Conservation (phyloP, 2,888 invertebrate species). For the Clostera curtula region DNA sequence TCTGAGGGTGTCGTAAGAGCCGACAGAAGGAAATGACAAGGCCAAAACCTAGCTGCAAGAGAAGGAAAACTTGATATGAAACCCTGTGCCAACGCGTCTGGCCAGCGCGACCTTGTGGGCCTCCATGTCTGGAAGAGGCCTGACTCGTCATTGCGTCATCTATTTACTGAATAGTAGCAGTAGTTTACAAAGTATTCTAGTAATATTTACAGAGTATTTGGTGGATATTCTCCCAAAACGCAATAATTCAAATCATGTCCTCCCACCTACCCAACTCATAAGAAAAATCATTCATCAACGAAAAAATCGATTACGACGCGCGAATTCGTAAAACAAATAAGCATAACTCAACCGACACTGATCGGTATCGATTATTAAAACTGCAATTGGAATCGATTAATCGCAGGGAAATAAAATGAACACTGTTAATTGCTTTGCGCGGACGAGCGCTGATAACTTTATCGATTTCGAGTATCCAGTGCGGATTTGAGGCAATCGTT, state of each 20-base stretch:
- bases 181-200: too few species aligned
- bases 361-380: slow-evolving; percentile 66
- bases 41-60: too few species aligned
- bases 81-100: too few species aligned
- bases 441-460: slow-evolving; percentile 50
- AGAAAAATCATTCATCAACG: slow-evolving; percentile 22
- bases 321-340: slow-evolving; percentile 60
- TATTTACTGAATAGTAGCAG: too few species aligned
- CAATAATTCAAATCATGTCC: slow-evolving; percentile 31
- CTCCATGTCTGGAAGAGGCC: too few species aligned
- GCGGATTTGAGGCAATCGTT: slow-evolving; percentile 9
- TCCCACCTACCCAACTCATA: slow-evolving; percentile 21
- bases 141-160: too few species aligned
- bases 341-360: slow-evolving; percentile 52
- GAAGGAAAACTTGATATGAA: too few species aligned
- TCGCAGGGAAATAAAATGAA: slow-evolving; percentile 51
- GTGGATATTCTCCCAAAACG: too few species aligned
- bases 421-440: slow-evolving; percentile 63
- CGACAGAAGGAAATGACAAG: too few species aligned
- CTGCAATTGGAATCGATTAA: slow-evolving; percentile 60
- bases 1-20: too few species aligned
- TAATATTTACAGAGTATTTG: too few species aligned
- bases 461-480: slow-evolving; percentile 24
- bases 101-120: too few species aligned
- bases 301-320: slow-evolving; percentile 30